Conservation (phyloP, 2,888 invertebrate species). For the Drosophila meridiana region DNA sequence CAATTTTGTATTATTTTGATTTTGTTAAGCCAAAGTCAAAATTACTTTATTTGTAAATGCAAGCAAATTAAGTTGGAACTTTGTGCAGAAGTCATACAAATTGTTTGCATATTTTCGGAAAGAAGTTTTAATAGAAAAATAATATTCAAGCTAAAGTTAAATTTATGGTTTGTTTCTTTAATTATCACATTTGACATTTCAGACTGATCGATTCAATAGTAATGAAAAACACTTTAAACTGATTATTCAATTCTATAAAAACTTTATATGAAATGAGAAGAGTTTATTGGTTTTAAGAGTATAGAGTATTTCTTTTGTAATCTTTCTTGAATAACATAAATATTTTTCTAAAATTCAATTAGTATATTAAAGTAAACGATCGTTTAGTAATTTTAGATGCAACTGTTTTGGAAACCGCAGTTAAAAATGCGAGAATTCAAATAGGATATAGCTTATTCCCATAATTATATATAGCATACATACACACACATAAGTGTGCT, state of each 20-base stretch:
- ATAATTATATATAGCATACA: slow-evolving; percentile 57
- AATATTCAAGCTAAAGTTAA: too few species aligned
- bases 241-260: too few species aligned
- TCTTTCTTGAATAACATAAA: neutral
- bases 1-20: neutral
- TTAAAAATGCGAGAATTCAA: neutral
- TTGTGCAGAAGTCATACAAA: neutral
- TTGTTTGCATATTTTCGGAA: neutral
- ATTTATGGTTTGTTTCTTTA: too few species aligned
- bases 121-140: too few species aligned
- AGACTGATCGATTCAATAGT: too few species aligned
- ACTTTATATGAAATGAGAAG: neutral
- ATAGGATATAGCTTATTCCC: slow-evolving; percentile 38
- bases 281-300: neutral
- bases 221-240: too few species aligned
- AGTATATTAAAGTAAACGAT: too few species aligned
- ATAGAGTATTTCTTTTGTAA: too few species aligned
- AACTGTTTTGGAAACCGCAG: slow-evolving; percentile 46
- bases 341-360: neutral
- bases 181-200: too few species aligned
- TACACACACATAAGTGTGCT: neutral
- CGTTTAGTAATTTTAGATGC: too few species aligned
- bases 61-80: neutral
- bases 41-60: slow-evolving; percentile 51
- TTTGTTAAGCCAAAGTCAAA: slow-evolving; percentile 6